Conservation (phyloP, 1,140 invertebrate genomes). For the Aphelinus certus region DNA sequence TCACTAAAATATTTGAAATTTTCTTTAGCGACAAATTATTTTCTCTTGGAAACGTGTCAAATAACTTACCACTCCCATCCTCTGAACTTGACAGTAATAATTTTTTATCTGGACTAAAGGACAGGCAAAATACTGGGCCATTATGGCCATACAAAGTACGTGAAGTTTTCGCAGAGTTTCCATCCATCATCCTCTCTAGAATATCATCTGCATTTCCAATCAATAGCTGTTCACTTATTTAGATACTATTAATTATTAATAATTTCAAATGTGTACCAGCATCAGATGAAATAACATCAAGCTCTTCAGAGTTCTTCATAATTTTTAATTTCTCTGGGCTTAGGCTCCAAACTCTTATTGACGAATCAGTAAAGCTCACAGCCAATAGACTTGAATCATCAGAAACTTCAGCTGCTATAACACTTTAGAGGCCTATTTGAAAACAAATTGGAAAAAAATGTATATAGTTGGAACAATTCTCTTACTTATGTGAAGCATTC, state of each 20-base stretch:
- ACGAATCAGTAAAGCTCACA: constrained; percentile 90
- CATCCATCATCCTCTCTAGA: constrained; percentile 95
- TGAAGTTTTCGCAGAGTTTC: constrained; percentile 81
- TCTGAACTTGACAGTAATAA: constrained; percentile 91
- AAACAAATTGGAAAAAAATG: constrained; percentile 22
- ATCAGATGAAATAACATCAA: constrained; percentile 91
- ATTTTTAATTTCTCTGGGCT: constrained; percentile 85
- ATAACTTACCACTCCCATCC: constrained; percentile 81
- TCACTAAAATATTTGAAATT: constrained; percentile 68
- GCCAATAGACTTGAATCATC: constrained; percentile 94
- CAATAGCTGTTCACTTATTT: too few relatives aligned
- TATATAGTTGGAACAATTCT: constrained; percentile 22
- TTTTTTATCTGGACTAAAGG: constrained; percentile 91
- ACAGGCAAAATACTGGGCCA: constrained; percentile 89
- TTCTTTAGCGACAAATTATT: too few relatives aligned
- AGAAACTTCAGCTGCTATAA: constrained; percentile 85
- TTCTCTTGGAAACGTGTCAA: too few relatives aligned
- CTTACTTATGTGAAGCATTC: constrained; percentile 80
- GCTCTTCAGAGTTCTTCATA: constrained; percentile 87
- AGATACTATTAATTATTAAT: not conserved
- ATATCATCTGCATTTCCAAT: constrained; percentile 75
- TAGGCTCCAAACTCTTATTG: constrained; percentile 91
- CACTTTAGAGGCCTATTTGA: constrained; percentile 52
- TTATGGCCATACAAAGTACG: constrained; percentile 86
- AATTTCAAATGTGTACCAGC: constrained; percentile 70